Base-by-base conservation (phyloP, 2,797 vertebrate genomes). In the Myotis daubentonii region DNA sequence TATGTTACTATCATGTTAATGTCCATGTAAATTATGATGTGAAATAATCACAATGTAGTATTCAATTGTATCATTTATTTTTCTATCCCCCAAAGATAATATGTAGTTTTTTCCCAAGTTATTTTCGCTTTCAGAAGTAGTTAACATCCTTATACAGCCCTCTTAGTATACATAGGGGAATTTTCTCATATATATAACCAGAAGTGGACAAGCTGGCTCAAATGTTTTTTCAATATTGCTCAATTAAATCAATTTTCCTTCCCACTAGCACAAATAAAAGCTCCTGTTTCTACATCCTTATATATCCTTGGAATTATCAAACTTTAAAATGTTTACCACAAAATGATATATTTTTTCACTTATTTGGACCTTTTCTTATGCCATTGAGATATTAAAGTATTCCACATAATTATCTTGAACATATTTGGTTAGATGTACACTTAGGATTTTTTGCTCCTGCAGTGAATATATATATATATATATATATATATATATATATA, bases 381-480 rank as follows among this genome's bases (percentile, higher is more conserved):
- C 20, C 62, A 70, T 78, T 4, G 74, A 80, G 6, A 49, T 87
- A 66, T 38, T 87, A 62, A 82, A 72, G 68, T 53, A 36, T 68
- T 87, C 57, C 30, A 44, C 75, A 22, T 55, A 74, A 84, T n/a
- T 38, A 70, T 65, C 16, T 95, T 87, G 44, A 79, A 83, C 47
- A 78, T 89, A 33, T 65, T 87, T 93, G 49, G 28, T 70, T 87
- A 89, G 44, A 93, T 84, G 16, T 55, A 57, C 57, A 89, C 36
- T 78, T 90, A 30, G 12, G 15, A 79, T 28, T 83, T 83, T 89
- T 87, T 74, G 53, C 72, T 93, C 23, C 9, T 83, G 25, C 6
- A 75, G 16, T 90, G 16, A 93, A 89, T 60, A 44, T 44, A 44
- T 44, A 44, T 44, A 8, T 1, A 44, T 44, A 41, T 41, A 41